Evolutionary conservation across 2,113 vertebrate genomes (phyloP).

Genomic region (Onychostoma macrolepis): DNA sequence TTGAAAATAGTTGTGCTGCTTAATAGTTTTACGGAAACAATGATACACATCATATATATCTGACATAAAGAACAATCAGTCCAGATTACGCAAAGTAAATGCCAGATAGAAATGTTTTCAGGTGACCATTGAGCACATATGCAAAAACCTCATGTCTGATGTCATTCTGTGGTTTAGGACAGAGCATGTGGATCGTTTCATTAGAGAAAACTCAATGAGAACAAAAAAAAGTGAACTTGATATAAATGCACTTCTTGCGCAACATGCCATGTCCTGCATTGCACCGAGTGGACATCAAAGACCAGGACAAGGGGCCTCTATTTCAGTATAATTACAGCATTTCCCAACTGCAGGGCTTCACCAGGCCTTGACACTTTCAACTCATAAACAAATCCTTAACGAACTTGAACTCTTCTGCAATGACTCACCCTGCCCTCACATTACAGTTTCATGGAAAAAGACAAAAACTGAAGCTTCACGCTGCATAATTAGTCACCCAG

Average conservation of each 20-base stretch:
- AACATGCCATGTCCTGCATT: conserved; percentile 17
- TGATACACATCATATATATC: not conserved
- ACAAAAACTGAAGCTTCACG: not conserved
- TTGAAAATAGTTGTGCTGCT: not conserved
- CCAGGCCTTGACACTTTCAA: conserved; percentile 32
- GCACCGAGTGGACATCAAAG: conserved; percentile 40
- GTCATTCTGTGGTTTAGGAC: not conserved
- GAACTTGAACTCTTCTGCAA: not conserved
- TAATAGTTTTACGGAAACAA: too few species aligned
- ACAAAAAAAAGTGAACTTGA: not conserved
- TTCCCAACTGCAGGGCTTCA: conserved; percentile 12
- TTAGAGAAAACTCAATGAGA: not conserved
- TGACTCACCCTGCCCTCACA: conserved; percentile 18
- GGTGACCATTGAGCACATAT: not conserved
- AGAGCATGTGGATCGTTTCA: not conserved
- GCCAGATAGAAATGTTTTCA: not conserved
- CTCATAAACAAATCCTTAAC: conserved; percentile 44
- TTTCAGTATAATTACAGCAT: conserved; percentile 33
- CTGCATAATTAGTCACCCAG: not conserved
- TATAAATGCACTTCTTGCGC: not conserved
- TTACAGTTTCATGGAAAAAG: not conserved
- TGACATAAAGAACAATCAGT: not conserved
- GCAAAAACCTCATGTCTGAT: not conserved
- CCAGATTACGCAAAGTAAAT: not conserved
- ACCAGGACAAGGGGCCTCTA: conserved; percentile 1